These are phyloP conservation scores for Eclectus roratus DNA, from an alignment of 2,113 vertebrate species.

Conservation along the genomic window DNA sequence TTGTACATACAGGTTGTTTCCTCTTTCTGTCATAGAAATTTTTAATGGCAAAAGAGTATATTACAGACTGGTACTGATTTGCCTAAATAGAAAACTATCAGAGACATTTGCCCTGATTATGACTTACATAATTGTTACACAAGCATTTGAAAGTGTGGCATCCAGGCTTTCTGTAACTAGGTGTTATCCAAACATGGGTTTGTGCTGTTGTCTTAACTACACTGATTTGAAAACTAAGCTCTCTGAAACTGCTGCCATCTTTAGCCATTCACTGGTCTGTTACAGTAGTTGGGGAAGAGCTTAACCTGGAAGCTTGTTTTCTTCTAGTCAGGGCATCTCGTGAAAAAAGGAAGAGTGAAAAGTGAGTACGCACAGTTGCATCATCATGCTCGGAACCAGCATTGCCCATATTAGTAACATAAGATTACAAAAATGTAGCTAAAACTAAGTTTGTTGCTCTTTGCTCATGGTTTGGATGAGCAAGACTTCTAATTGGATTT, in stretches of 20 bases:
- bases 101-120: background rate
- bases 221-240: background rate
- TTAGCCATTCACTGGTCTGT: background rate
- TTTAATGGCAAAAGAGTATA: background rate
- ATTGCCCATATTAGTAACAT: background rate
- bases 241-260: background rate
- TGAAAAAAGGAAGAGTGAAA: background rate
- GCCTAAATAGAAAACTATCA: background rate
- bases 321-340: background rate
- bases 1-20: background rate
- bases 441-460: background rate
- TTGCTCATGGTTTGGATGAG: background rate
- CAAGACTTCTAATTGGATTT: background rate
- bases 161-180: slow-evolving; percentile 21
- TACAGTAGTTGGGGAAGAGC: background rate
- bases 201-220: background rate
- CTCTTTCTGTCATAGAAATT: background rate
- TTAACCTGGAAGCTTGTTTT: background rate
- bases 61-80: background rate
- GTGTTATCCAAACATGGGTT: background rate
- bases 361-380: background rate
- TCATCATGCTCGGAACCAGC: background rate
- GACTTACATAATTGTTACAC: background rate
- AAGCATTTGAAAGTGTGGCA: background rate
- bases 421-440: background rate